Conservation (phyloP, 64 coral and sea anemone genomes). For the Stichodactyla mertensii region DNA sequence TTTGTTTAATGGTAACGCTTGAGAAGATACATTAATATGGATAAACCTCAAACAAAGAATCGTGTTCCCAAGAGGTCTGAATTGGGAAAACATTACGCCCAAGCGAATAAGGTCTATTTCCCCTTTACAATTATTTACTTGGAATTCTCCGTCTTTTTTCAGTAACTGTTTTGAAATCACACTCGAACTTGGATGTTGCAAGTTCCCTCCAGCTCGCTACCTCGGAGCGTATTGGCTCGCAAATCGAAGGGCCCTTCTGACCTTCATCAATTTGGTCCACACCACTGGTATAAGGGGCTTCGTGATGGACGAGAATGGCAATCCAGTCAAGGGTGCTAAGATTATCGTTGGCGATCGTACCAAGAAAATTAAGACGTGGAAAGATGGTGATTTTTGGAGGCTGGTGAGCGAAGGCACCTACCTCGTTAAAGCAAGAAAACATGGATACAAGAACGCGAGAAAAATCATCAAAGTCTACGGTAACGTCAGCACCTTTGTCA, state of each 20-base stretch:
- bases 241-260: conserved; percentile 67
- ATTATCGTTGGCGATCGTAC: conserved; percentile 74
- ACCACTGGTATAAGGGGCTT: conserved; percentile 76
- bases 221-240: conserved; percentile 65
- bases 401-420: conserved; percentile 77
- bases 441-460: conserved; percentile 48
- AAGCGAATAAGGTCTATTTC: no score
- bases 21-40: no score
- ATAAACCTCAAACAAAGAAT: no score
- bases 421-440: conserved; percentile 54
- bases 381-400: conserved; percentile 82
- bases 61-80: no score
- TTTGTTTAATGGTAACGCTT: no score
- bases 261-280: conserved; percentile 71
- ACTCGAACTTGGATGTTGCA: conserved; percentile 90
- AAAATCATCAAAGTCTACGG: conserved; percentile 32
- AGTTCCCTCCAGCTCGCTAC: conserved; percentile 65
- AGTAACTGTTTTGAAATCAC: conserved; percentile 99
- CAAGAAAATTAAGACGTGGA: conserved; percentile 62
- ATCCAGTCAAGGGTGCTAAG: conserved; percentile 60
- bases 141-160: not conserved
- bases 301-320: conserved; percentile 62
- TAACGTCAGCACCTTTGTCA: conserved; percentile 31
- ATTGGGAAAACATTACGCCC: no score
- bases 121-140: not conserved